Base-by-base conservation (phyloP, 2,113 vertebrate genomes). In the Bambusicola thoracicus region DNA sequence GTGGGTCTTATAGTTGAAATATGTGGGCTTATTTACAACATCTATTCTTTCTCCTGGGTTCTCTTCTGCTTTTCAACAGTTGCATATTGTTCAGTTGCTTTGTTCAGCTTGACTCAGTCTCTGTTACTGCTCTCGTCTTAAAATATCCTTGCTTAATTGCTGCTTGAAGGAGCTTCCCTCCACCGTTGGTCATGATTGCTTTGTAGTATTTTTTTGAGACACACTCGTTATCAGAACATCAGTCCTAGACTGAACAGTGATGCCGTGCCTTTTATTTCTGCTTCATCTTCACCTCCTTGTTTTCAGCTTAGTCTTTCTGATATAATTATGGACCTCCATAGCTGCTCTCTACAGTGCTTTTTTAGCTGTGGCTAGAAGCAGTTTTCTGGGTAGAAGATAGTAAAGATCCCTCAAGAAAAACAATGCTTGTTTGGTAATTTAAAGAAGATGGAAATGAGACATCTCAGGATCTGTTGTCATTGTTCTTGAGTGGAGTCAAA, bases 201-300 rank as follows among this genome's bases (percentile, higher is more conserved):
- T 72, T 90, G 74, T 78, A 94, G 72, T 87, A 92, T 94, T 97
- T 96, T 96, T 49, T 48, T 93, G 95, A 91, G 87, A 63, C 79
- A 76, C 11, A 7, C 8, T 95, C 70, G 22, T 93, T 93, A 62
- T 81, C 51, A 94, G 56, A 79, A 55, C 70, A 77, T 95, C 56
- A 86, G 49, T 85, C 69, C 55, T 63, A 84, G 80, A 92, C 76
- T 41, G 90, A 49, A 25, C 66, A 94, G 73, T 73, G 38, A 20
- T 81, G 53, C 15, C 30, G 5, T 43, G 38, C 10, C n/a, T 83
- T 79, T 70, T 68, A 66, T 38, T 92, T 92, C 27, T 51, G 20
- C 34, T 53, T 92, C 30, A 74, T 87, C 74, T 66, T 66, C 51
- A 94, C 30, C 27, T 89, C 53, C 72, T 66, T 0, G 1, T 40